A percentile compares a stretch with the other conserved stretches of the same genome.
Evolutionary conservation across 2,888 invertebrate genomes (phyloP).

Genomic region (Epinotia bilunana): DNA sequence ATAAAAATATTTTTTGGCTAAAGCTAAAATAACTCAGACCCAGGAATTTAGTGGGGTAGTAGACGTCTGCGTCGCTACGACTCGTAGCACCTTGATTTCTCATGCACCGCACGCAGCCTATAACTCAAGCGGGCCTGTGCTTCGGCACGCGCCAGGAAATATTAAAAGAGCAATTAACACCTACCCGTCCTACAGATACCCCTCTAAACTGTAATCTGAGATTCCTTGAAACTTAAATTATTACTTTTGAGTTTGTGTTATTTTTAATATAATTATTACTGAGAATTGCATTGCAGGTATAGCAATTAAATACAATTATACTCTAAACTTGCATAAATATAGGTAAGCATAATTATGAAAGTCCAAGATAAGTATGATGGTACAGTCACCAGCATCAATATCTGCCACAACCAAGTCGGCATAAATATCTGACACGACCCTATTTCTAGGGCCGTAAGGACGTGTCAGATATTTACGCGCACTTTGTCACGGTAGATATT

Average conservation of each 20-base stretch:
- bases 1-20: not conserved
- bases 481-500: too few relatives aligned
- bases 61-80: slow-evolving; percentile 58
- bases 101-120: slow-evolving; percentile 70
- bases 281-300: not conserved
- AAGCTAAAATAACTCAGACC: not conserved
- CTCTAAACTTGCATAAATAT: not conserved
- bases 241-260: too few relatives aligned
- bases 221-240: too few relatives aligned
- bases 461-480: too few relatives aligned
- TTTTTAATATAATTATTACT: too few relatives aligned
- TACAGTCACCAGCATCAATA: too few relatives aligned
- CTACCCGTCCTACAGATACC: slow-evolving; percentile 50
- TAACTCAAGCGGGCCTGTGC: slow-evolving; percentile 65
- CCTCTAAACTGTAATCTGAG: not conserved
- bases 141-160: slow-evolving; percentile 61
- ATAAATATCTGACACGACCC: too few relatives aligned
- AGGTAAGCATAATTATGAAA: too few relatives aligned
- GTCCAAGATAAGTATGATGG: too few relatives aligned
- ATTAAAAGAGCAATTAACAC: slow-evolving; percentile 69
- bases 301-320: not conserved
- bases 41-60: slow-evolving; percentile 41
- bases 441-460: too few relatives aligned
- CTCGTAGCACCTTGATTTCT: slow-evolving; percentile 59
- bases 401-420: too few relatives aligned